Evolutionary conservation across 2,113 vertebrate genomes (phyloP).

Genomic region (Chlamydotis undulata): DNA sequence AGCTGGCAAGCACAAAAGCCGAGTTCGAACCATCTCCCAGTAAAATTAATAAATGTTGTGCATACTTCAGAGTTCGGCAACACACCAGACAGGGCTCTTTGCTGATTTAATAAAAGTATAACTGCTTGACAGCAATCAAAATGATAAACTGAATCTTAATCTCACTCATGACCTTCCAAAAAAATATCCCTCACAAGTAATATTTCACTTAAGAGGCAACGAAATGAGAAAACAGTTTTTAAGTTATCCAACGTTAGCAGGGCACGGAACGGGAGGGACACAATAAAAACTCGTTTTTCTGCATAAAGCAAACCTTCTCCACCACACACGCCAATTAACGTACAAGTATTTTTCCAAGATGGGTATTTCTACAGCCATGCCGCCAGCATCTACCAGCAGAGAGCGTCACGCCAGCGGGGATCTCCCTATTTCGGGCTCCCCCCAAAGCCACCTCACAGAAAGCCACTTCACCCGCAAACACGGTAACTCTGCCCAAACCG

Average conservation of each 20-base stretch:
- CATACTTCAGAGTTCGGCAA: not conserved
- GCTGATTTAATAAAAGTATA: not conserved
- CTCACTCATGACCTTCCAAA: not conserved
- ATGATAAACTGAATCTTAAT: not conserved
- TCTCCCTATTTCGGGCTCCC: not conserved
- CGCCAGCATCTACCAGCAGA: not conserved
- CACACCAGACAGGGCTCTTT: not conserved
- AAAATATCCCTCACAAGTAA: not conserved
- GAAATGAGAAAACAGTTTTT: not conserved
- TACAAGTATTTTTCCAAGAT: fast-evolving
- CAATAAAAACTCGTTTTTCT: not conserved
- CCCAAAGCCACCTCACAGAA: not conserved
- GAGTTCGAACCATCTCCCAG: not conserved
- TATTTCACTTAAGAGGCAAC: not conserved
- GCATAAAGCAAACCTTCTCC: not conserved
- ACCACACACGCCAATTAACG: too few relatives aligned
- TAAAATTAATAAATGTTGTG: not conserved
- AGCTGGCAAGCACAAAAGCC: not conserved
- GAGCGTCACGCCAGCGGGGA: too few relatives aligned
- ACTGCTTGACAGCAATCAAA: not conserved
- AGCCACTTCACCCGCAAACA: fast-evolving
- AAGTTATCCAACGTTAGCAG: not conserved
- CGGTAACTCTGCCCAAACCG: fast-evolving
- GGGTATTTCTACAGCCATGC: not conserved
- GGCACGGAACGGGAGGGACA: too few relatives aligned